Evolutionary conservation across 2,888 invertebrate genomes (phyloP).

Genomic region (Zaprionus obscuricornis): DNA sequence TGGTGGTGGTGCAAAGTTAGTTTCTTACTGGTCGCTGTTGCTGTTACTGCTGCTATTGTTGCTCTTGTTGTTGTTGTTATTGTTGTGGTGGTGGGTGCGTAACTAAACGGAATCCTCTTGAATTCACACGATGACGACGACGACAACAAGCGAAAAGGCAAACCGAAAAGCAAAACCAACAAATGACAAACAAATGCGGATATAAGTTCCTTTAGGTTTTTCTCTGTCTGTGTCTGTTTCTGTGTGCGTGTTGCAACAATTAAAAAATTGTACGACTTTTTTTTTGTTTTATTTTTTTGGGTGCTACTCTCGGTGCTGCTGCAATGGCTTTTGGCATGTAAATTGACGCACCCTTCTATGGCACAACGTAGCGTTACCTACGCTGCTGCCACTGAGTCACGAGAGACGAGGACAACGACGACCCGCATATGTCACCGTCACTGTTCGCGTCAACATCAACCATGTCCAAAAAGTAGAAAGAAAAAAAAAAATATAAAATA

Average conservation of each 20-base stretch:
- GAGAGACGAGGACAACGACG: constrained; percentile 33
- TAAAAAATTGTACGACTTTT: constrained; percentile 59
- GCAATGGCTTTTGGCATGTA: constrained; percentile 55
- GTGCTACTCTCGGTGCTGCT: too few relatives aligned
- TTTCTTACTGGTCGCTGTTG: constrained; percentile 71
- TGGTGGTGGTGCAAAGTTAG: constrained; percentile 65
- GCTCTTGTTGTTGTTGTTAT: constrained; percentile 9
- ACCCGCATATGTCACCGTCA: constrained; percentile 74
- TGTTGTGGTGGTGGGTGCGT: constrained; percentile 50
- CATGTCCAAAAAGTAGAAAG: constrained; percentile 42
- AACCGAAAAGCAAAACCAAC: constrained; percentile 66
- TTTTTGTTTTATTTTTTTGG: too few relatives aligned
- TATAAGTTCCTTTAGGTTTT: constrained; percentile 31
- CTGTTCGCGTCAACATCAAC: too few relatives aligned
- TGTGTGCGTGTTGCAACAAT: constrained; percentile 75
- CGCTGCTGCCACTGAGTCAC: constrained; percentile 47
- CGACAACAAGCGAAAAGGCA: constrained; percentile 58
- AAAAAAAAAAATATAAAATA: too few relatives aligned
- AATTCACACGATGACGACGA: constrained; percentile 62
- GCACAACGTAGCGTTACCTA: constrained; percentile 30
- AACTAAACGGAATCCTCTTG: constrained; percentile 38
- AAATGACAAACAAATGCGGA: constrained; percentile 55
- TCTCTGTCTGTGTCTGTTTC: constrained; percentile 24
- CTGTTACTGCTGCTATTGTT: constrained; percentile 23
- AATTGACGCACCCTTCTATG: constrained; percentile 71